Percentiles rank a stretch among this genome's conserved stretches.
Evolutionary conservation across 2,888 invertebrate genomes (phyloP).

Genomic region (Pachydiplax longipennis): DNA sequence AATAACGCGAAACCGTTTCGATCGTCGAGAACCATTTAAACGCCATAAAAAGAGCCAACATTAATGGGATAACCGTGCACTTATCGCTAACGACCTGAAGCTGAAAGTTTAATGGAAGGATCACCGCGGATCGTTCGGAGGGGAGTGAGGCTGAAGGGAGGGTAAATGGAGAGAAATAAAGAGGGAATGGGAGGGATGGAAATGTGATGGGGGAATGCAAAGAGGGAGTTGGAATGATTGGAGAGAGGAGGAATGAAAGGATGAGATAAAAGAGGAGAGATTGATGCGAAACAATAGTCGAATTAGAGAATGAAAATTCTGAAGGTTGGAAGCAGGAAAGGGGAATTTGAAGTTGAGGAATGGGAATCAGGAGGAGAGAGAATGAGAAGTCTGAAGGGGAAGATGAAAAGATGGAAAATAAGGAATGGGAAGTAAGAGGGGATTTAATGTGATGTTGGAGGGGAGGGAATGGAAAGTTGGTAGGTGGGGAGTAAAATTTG

Average conservation of each 20-base stretch:
- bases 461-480: not conserved
- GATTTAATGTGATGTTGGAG: not conserved
- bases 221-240: not conserved
- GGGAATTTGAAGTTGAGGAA: not conserved
- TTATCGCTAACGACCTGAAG: conserved; percentile 25
- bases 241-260: not conserved
- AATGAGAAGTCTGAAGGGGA: not conserved
- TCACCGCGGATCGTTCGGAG: conserved; percentile 9
- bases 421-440: not conserved
- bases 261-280: too few species aligned
- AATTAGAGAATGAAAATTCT: not conserved
- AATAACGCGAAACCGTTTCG: conserved; percentile 28
- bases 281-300: not conserved
- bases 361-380: not conserved
- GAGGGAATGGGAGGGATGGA: not conserved
- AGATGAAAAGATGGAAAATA: not conserved
- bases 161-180: not conserved
- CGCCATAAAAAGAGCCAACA: conserved; percentile 14
- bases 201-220: not conserved
- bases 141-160: not conserved
- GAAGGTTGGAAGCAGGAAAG: not conserved
- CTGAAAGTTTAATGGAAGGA: conserved; percentile 30
- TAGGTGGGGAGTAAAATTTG: not conserved
- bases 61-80: conserved; percentile 42
- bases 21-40: conserved; percentile 15